A percentile compares a stretch with the other conserved stretches of the same genome.
Conservation (phyloP, 2,888 invertebrate species). For the Tuberolachnus salignus region DNA sequence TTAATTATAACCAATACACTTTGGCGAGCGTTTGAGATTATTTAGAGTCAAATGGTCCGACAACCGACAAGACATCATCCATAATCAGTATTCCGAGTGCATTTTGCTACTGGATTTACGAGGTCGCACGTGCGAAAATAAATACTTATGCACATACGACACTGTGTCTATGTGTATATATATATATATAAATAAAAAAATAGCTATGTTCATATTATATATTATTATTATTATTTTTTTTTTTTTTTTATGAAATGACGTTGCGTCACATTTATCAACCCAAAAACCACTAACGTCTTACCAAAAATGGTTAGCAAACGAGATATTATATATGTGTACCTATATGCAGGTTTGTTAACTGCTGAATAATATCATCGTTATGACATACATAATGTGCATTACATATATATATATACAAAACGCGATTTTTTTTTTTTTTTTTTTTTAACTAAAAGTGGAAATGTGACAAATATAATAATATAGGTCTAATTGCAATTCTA, state of each 20-base stretch:
- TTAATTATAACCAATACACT: neutral
- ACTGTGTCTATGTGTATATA: too few species aligned
- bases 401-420: neutral
- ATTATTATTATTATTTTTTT: constrained; percentile 3
- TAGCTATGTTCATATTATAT: neutral
- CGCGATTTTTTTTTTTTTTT: too few species aligned
- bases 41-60: neutral
- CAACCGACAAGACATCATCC: neutral
- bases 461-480: neutral
- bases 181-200: too few species aligned
- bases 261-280: constrained; percentile 5
- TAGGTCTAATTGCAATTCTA: too few species aligned
- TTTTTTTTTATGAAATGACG: constrained; percentile 2
- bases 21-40: neutral
- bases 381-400: neutral
- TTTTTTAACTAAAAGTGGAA: neutral
- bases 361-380: constrained; percentile 4
- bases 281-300: neutral
- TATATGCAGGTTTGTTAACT: neutral
- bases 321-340: neutral
- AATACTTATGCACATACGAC: neutral
- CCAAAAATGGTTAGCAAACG: constrained; percentile 24
- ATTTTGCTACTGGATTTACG: constrained; percentile 7
- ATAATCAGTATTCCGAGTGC: neutral
- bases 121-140: neutral